Conservation (phyloP, 2,888 invertebrate species). For the Drosophila birchii region DNA sequence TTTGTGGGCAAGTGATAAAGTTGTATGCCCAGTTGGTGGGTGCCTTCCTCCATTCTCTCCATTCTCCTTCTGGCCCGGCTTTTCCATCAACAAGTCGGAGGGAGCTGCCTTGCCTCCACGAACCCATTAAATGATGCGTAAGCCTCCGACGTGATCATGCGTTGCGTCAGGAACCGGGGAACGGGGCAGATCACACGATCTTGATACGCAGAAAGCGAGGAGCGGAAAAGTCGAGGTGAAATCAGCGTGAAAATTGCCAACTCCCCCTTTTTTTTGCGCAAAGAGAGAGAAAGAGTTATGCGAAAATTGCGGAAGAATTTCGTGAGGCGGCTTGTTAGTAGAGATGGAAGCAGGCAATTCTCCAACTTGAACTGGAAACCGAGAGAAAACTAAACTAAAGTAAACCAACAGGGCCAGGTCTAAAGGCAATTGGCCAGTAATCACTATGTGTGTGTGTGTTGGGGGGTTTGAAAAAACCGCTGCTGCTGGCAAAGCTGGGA, state of each 20-base stretch:
- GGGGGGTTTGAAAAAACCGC: not conserved
- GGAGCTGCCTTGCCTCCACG: constrained; percentile 55
- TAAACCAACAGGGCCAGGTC: constrained; percentile 58
- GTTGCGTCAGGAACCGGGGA: constrained; percentile 53
- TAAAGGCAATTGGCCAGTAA: constrained; percentile 39
- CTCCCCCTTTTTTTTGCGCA: not conserved
- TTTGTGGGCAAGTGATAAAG: constrained; percentile 82
- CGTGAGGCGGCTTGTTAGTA: constrained; percentile 47
- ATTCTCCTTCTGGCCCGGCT: constrained; percentile 1
- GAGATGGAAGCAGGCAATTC: constrained; percentile 13
- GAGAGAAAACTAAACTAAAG: constrained; percentile 62
- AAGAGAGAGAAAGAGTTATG: constrained; percentile 46
- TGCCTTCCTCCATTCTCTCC: constrained; percentile 34
- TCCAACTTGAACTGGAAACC: constrained; percentile 32
- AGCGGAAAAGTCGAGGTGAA: constrained; percentile 25
- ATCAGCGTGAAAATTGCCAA: constrained; percentile 51
- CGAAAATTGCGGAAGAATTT: constrained; percentile 65
- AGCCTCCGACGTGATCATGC: constrained; percentile 71
- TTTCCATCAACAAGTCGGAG: constrained; percentile 63
- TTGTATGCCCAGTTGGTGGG: constrained; percentile 75
- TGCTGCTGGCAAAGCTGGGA: constrained; percentile 8
- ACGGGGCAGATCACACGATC: constrained; percentile 63
- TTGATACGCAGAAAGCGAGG: constrained; percentile 56
- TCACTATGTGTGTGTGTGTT: constrained; percentile 13
- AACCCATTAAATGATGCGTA: constrained; percentile 78